A percentile compares a stretch with the other conserved stretches of the same genome.
Conservation (phyloP, 2,113 vertebrate genomes). For the Pseudopipra pipra region DNA sequence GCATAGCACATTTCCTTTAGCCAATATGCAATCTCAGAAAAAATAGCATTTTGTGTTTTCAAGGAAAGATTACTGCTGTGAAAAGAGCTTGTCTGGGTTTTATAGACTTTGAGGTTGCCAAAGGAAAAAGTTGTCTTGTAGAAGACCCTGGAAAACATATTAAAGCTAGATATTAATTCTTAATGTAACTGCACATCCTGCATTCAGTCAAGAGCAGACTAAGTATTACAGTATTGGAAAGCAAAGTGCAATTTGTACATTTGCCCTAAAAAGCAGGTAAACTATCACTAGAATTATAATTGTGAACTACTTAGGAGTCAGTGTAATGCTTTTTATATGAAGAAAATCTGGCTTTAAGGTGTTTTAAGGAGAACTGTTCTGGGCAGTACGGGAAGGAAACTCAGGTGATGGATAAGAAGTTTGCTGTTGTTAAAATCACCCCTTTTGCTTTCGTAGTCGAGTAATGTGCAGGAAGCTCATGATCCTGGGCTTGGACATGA, state of each 20-base stretch:
- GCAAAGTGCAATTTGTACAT: background rate
- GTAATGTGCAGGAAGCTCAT: background rate
- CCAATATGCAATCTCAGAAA: background rate
- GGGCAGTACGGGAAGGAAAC: background rate
- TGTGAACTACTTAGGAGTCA: background rate
- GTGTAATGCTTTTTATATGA: background rate
- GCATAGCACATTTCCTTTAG: slow-evolving; percentile 6
- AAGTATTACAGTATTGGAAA: background rate
- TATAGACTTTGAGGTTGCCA: background rate
- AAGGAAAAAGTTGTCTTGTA: background rate
- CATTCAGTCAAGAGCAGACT: background rate
- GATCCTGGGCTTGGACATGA: background rate
- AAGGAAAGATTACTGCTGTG: background rate
- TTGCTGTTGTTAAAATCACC: background rate
- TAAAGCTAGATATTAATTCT: slow-evolving; percentile 35
- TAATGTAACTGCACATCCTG: background rate
- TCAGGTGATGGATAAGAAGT: background rate
- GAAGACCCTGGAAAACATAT: slow-evolving; percentile 14
- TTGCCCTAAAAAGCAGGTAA: slow-evolving; percentile 13
- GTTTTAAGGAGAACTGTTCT: background rate
- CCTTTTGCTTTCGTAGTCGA: background rate
- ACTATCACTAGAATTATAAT: background rate
- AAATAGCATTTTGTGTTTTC: slow-evolving; percentile 1
- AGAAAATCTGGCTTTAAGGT: background rate
- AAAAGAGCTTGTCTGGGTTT: background rate